Evolutionary conservation across 2,797 vertebrate species (phyloP).

Genomic region (Mallotus villosus): DNA sequence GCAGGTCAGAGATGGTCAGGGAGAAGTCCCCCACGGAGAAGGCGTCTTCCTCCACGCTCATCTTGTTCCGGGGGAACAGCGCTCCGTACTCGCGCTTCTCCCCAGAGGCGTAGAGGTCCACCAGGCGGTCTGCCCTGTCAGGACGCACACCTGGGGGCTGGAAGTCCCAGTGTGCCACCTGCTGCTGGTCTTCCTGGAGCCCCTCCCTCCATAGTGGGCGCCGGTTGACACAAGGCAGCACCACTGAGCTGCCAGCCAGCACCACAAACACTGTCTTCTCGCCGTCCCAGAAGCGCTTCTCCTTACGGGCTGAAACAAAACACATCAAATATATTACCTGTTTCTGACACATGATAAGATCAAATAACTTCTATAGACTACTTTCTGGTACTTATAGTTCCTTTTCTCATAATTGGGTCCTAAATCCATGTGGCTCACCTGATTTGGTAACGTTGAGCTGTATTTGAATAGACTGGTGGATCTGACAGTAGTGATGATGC

Average conservation of each 20-base stretch:
- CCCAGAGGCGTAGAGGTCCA: conserved; percentile 92
- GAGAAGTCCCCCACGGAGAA: conserved; percentile 93
- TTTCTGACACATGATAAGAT: no score
- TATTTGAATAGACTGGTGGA: conserved; percentile 85
- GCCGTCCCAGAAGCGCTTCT: conserved; percentile 84
- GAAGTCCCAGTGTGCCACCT: conserved; percentile 96
- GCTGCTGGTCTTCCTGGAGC: conserved; percentile 88
- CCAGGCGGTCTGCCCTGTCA: conserved; percentile 87
- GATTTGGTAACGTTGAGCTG: conserved; percentile 83
- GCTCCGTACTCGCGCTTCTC: conserved; percentile 87
- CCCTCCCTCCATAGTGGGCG: conserved; percentile 87
- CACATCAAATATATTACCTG: no score
- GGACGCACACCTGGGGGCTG: conserved; percentile 90
- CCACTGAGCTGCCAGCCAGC: conserved; percentile 76
- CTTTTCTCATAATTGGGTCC: no score
- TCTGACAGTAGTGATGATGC: conserved; percentile 95
- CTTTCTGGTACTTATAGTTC: no score
- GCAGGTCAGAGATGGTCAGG: conserved; percentile 78
- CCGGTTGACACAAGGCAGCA: conserved; percentile 86
- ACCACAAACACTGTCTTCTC: conserved; percentile 85
- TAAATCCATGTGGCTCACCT: conserved; percentile 66
- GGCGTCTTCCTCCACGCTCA: conserved; percentile 81
- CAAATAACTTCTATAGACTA: no score
- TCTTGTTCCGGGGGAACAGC: conserved; percentile 77
- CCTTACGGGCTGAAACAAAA: conserved; percentile 72